Base-by-base conservation (phyloP, 1,140 invertebrate genomes). In the Hyposmocoma kahamanoa region DNA sequence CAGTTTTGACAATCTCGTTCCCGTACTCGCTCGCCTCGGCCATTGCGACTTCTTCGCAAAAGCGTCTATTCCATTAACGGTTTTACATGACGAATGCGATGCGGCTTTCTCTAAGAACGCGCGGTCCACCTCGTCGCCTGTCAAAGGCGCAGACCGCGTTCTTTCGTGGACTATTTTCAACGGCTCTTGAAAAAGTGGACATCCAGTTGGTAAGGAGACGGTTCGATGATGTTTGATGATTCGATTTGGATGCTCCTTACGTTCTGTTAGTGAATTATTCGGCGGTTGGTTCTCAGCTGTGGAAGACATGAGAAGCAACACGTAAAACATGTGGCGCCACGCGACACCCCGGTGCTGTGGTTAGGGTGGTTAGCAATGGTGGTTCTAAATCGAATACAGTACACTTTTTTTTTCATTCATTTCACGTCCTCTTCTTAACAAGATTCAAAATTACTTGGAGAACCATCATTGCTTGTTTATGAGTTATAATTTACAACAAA, bases 131-230 rank as follows among this genome's bases (percentile, higher is more conserved):
- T 61, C 84, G 68, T 84, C 88, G 5, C 80, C 82, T 42, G 88
- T 88, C 58, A 91, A 74, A 50, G 91, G 90, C 71, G 90, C 89
- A 66, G 90, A 92, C 70, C 90, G 77, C 53, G 91, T 91, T 80
- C 90, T 87, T 77, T 90, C 90, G 82, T 91, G 90, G 62, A 68
- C 76, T 20, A 83, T 73, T 46, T 57, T 71, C 42, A 71, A 56
- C 18, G 73, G 73, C 48, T 78, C 72, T 56, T 66, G 69, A 58
- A 70, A 79, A 11, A 68, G 41, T 15, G 67, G 59, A 38, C 66
- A 75, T 4, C 77, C 77, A 45, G 64, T 67, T 8, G 77, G 80
- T 18, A 84, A 53, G 1, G 79, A 83, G n/a, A 64, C 67, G 17
- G 79, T 80, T 10, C 79, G 62, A 34, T 74, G 67, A 48, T 83